phyloP scores from a whole-genome alignment of 2,888 invertebrate species.

The Chirona hameri region DNA sequence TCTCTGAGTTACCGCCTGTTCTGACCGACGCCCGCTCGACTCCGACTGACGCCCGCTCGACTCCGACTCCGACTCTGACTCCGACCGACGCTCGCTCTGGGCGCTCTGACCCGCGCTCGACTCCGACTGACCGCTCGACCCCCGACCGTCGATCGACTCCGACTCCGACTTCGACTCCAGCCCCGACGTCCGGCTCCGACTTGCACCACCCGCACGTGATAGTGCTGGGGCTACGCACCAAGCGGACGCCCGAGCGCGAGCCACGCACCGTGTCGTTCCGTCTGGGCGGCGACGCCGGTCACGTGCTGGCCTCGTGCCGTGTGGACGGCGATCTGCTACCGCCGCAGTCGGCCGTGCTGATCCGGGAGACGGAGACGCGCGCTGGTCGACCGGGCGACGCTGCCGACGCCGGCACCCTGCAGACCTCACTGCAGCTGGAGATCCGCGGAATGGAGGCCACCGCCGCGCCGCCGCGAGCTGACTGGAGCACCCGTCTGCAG shows the following conservation, averaged over 20 bases:
- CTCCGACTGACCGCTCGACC: background rate
- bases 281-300: conserved; percentile 5
- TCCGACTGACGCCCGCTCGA: too few species aligned
- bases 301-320: background rate
- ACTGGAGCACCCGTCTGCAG: conserved; percentile 1
- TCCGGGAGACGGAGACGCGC: conserved; percentile 25
- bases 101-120: background rate
- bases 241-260: conserved; percentile 25
- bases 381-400: background rate
- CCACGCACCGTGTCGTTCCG: conserved; percentile 24
- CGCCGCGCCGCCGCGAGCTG: background rate
- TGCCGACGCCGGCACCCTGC: background rate
- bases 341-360: conserved; percentile 7
- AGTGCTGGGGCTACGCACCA: conserved; percentile 33
- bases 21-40: too few species aligned
- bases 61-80: background rate
- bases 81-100: too few species aligned
- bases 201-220: conserved; percentile 27
- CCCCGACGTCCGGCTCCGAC: background rate
- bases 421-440: conserved; percentile 23
- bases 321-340: background rate
- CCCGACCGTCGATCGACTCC: background rate
- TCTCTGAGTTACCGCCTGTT: too few species aligned
- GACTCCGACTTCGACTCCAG: too few species aligned
- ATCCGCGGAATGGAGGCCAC: conserved; percentile 23